Evolutionary conservation across 2,888 invertebrate genomes (phyloP).

Genomic region (Coronaproctus castanopsis): DNA sequence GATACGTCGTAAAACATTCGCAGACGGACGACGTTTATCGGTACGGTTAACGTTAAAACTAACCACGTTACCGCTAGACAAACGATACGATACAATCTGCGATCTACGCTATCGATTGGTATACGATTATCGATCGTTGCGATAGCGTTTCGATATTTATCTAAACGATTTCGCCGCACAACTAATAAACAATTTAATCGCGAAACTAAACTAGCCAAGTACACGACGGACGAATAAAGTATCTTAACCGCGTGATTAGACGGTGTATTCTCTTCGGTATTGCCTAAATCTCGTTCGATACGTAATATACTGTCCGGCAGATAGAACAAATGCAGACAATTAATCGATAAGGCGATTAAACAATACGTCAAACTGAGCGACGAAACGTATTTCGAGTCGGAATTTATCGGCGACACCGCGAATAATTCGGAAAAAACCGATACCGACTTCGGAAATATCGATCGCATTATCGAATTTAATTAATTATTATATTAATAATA

Average conservation of each 20-base stretch:
- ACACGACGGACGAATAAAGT: conserved; percentile 5
- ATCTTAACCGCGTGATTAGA: conserved; percentile 8
- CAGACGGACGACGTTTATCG: conserved; percentile 9
- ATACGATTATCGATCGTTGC: not conserved
- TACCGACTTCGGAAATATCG: conserved; percentile 4
- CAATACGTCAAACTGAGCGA: not conserved
- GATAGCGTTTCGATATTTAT: not conserved
- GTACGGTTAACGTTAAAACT: conserved; percentile 4
- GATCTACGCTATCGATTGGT: not conserved
- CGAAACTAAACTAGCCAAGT: conserved; percentile 2
- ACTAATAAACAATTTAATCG: conserved; percentile 2
- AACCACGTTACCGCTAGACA: not conserved
- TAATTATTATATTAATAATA: too few relatives aligned
- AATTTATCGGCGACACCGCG: conserved; percentile 5
- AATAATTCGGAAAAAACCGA: conserved; percentile 4
- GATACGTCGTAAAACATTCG: conserved; percentile 10
- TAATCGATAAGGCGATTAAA: conserved; percentile 1
- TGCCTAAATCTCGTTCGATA: conserved; percentile 6
- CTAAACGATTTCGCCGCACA: conserved; percentile 1
- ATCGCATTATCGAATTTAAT: not conserved
- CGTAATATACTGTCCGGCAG: conserved; percentile 7
- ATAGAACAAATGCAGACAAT: conserved; percentile 1
- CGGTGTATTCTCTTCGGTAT: conserved; percentile 1
- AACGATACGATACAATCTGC: not conserved
- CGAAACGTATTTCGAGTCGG: not conserved